Conservation (phyloP, 2,113 vertebrate species). For the Gulo gulo region DNA sequence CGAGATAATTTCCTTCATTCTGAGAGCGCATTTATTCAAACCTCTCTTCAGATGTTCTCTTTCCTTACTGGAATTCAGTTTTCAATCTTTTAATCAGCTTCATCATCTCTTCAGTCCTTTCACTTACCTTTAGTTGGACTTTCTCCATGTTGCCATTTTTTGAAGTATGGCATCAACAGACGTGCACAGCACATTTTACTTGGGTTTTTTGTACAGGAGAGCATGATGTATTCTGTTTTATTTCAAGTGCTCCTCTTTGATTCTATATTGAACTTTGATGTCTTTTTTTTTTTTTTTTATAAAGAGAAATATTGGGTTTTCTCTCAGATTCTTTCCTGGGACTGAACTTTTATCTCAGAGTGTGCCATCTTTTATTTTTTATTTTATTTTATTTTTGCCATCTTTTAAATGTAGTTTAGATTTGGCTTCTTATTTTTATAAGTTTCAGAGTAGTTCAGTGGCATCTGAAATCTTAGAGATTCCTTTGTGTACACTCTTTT, state of each 20-base stretch:
- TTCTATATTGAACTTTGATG: slow-evolving; percentile 6
- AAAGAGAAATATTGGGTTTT: slow-evolving; percentile 8
- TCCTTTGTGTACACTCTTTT: background rate
- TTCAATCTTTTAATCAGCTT: background rate
- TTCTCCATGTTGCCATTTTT: background rate
- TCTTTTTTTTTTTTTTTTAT: background rate
- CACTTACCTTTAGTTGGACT: background rate
- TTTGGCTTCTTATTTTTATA: background rate
- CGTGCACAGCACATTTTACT: background rate
- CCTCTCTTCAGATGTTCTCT: background rate
- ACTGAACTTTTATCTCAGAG: background rate
- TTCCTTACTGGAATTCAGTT: background rate
- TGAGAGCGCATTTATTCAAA: background rate
- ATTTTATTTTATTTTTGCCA: background rate
- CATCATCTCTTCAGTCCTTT: background rate
- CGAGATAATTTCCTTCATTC: background rate
- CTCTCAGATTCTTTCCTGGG: background rate
- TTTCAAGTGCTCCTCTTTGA: slow-evolving; percentile 2
- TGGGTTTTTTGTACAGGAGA: background rate
- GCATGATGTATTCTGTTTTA: background rate
- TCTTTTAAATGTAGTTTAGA: slow-evolving; percentile 7
- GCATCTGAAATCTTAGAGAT: background rate
- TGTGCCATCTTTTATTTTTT: background rate
- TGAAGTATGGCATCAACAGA: background rate
- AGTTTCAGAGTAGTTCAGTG: background rate